These are phyloP conservation scores for Andinoacara biseriatus DNA, from an alignment of 2,113 vertebrate species.

Conservation along the genomic window DNA sequence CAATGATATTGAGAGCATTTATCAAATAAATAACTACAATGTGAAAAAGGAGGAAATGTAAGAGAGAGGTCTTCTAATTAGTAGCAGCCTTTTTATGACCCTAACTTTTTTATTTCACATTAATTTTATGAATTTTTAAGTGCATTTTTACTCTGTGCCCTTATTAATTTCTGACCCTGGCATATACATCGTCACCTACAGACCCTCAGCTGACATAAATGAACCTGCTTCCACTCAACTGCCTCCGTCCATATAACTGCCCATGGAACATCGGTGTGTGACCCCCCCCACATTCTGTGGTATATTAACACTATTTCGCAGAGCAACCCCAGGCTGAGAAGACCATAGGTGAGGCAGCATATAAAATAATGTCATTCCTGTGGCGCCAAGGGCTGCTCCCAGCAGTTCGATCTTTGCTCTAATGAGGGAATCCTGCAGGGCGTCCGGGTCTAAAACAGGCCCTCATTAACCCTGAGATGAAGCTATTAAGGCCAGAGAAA, in stretches of 20 bases:
- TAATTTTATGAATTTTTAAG: constrained; percentile 20
- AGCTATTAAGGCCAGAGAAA: constrained; percentile 62
- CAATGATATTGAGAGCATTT: background rate
- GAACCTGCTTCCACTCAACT: constrained; percentile 21
- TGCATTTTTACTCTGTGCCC: constrained; percentile 17
- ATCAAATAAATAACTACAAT: constrained; percentile 22
- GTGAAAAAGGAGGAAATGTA: background rate
- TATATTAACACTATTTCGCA: constrained; percentile 36
- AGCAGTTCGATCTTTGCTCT: constrained; percentile 52
- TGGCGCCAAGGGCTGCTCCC: constrained; percentile 44
- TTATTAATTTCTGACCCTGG: constrained; percentile 43
- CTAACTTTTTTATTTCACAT: constrained; percentile 9
- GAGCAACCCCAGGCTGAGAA: constrained; percentile 28
- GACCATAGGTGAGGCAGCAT: constrained; percentile 53
- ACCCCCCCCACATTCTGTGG: constrained; percentile 52
- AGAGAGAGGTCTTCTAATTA: constrained; percentile 1
- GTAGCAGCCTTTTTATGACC: background rate
- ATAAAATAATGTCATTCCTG: constrained; percentile 64
- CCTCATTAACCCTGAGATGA: constrained; percentile 72
- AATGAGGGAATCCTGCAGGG: constrained; percentile 72
- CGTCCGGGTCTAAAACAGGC: constrained; percentile 59
- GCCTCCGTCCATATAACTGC: constrained; percentile 23
- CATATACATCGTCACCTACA: background rate
- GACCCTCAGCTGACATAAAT: constrained; percentile 28
- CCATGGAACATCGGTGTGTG: constrained; percentile 33